These are phyloP conservation scores for Spodoptera littoralis DNA, from an alignment of 2,888 invertebrate species.

Conservation along the genomic window DNA sequence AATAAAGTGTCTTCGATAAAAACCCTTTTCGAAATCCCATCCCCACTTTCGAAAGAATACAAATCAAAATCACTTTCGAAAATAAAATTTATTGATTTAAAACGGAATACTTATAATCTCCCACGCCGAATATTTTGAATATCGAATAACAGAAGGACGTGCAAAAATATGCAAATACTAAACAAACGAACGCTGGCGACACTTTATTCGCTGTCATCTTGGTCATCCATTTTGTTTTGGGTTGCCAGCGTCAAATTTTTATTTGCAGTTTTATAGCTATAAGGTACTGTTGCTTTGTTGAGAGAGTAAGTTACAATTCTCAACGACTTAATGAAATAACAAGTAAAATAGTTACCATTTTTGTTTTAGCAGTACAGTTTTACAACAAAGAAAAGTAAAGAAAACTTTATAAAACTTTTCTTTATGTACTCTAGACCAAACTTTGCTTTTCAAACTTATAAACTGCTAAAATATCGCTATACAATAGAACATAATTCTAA, in stretches of 20 bases:
- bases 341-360: too few species aligned
- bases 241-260: slow-evolving; percentile 38
- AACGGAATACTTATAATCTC: slow-evolving; percentile 42
- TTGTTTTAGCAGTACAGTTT: too few species aligned
- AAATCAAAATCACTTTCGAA: slow-evolving; percentile 51
- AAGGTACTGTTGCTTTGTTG: too few species aligned
- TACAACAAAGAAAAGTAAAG: too few species aligned
- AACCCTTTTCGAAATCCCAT: slow-evolving; percentile 21
- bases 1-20: slow-evolving; percentile 32
- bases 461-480: too few species aligned
- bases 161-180: slow-evolving; percentile 62
- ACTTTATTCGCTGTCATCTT: slow-evolving; percentile 67
- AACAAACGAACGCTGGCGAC: slow-evolving; percentile 61
- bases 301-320: too few species aligned
- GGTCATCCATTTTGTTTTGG: slow-evolving; percentile 53
- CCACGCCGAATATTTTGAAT: slow-evolving; percentile 56
- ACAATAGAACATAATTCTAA: too few species aligned
- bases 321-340: too few species aligned
- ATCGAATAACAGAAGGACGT: slow-evolving; percentile 54
- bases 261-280: slow-evolving; percentile 2
- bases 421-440: too few species aligned
- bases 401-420: too few species aligned
- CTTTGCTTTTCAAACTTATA: too few species aligned
- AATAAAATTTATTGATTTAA: slow-evolving; percentile 48
- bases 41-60: slow-evolving; percentile 35